Evolutionary conservation across 1,140 invertebrate genomes (phyloP), one percentile per base, ranked within the genome.

Genomic region (Orchesella cincta): DNA sequence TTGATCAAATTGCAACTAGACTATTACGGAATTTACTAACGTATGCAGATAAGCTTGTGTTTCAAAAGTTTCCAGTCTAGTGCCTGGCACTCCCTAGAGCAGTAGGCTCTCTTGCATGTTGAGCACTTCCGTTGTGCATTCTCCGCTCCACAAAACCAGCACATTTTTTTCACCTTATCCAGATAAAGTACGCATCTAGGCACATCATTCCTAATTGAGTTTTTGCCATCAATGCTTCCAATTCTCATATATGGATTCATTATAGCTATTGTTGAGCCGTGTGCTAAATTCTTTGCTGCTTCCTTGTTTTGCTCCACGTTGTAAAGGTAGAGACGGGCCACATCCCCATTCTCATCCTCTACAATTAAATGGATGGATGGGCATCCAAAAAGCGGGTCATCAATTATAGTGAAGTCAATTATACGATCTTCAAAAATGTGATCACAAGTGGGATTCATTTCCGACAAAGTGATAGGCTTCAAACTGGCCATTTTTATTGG

Each of bases 231-330:
- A 5, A 14, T 57, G 8, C 5, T 3, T 57, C 23, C 52, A 23
- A 57, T 57, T 26, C 14, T 57, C 52, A 57, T 57, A 57, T 18
- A 57, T 18, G 52, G 52, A 57, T 57, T 57, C 52, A 57, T 57
- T 14, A 57, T 57, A 5, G 52, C 52, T n/a, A 57, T 57, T 57
- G 3, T 12, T 8, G 8, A 57, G 3, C 52, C 52, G 23, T 14
- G 3, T 23, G 3, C 52, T 5, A 57, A 26, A n/a, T n/a, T n/a
- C 23, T 14, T 23, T n/a, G 5, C 5, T 23, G 23, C 23, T 14
- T 14, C 14, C 23, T 57, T 23, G 52, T n/a, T 26, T 26, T 5
- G 12, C 52, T 57, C 52, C 12, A 57, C 3, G 52, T 57, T 57
- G 52, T 23, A 57, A 57, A 57, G 12, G 52, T 57, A 57, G 3